Evolutionary conservation across 2,797 vertebrate genomes (phyloP).

Genomic region (Rhynchonycteris naso): DNA sequence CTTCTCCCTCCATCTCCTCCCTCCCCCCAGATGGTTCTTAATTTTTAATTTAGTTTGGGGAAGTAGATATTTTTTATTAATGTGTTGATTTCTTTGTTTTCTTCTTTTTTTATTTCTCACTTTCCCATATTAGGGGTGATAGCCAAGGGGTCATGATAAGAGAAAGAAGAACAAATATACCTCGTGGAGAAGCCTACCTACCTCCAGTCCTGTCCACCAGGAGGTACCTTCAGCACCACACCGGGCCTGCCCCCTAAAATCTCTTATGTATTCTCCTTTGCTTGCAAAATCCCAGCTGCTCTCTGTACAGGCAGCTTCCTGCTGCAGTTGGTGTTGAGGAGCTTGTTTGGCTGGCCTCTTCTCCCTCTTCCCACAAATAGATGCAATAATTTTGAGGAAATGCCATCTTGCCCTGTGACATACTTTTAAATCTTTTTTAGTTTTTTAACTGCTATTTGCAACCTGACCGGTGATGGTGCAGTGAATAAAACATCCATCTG

Average conservation of each 20-base stretch:
- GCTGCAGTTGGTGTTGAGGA: not conserved
- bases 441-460: constrained; percentile 45
- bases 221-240: constrained; percentile 3
- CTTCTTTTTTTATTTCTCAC: constrained; percentile 58
- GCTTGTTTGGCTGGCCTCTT: not conserved
- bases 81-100: constrained; percentile 54
- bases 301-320: not conserved
- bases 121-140: constrained; percentile 72
- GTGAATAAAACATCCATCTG: no score
- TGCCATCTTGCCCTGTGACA: constrained; percentile 35
- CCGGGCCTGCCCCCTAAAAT: not conserved
- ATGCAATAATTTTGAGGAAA: constrained; percentile 32
- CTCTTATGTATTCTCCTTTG: not conserved
- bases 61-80: constrained; percentile 72
- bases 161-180: not conserved
- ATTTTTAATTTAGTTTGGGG: constrained; percentile 74
- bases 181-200: not conserved
- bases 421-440: constrained; percentile 27
- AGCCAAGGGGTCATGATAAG: constrained; percentile 62
- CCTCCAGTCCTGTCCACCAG: constrained; percentile 6
- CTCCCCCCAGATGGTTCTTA: constrained; percentile 67
- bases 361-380: not conserved
- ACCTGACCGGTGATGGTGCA: not conserved
- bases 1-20: no score
- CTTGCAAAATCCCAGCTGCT: not conserved